phyloP scores from a whole-genome alignment of 2,888 invertebrate species.

The Zaprionus bogoriensis region DNA sequence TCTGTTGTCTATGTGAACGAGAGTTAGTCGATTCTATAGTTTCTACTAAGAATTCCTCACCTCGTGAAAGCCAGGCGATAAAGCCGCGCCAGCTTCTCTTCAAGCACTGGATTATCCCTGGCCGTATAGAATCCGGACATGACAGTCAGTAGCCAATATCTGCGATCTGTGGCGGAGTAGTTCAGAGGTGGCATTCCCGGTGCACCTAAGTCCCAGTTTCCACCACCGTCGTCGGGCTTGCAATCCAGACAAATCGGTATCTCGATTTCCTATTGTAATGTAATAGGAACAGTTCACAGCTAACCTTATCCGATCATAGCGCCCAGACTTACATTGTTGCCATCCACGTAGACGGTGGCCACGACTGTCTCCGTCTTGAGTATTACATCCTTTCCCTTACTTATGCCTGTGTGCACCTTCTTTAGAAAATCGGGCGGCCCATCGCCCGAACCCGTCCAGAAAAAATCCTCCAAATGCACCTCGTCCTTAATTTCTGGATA shows the following conservation, averaged over 20 bases:
- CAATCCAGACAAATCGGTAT: slow-evolving; percentile 82
- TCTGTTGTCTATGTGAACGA: slow-evolving; percentile 88
- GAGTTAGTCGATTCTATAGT: slow-evolving; percentile 9
- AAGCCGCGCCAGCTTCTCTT: slow-evolving; percentile 89
- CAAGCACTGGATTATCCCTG: slow-evolving; percentile 87
- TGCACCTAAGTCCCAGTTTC: slow-evolving; percentile 72
- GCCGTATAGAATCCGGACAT: slow-evolving; percentile 84
- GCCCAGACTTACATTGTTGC: slow-evolving; percentile 78
- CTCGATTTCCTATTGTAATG: slow-evolving; percentile 77
- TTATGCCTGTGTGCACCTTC: slow-evolving; percentile 84
- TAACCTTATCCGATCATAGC: not conserved
- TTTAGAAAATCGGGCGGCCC: slow-evolving; percentile 85
- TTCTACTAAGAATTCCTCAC: slow-evolving; percentile 80
- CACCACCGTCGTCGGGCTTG: slow-evolving; percentile 75
- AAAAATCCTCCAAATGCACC: slow-evolving; percentile 89
- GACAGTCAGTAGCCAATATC: slow-evolving; percentile 93
- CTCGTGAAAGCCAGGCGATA: slow-evolving; percentile 92
- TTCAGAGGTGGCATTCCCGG: slow-evolving; percentile 77
- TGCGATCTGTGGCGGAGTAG: slow-evolving; percentile 85
- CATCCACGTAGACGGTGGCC: slow-evolving; percentile 88
- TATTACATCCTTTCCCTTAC: slow-evolving; percentile 84
- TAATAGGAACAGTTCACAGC: not conserved
- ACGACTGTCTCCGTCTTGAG: slow-evolving; percentile 88
- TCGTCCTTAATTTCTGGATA: slow-evolving; percentile 81
- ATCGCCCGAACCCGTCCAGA: slow-evolving; percentile 95